A percentile compares a stretch with the other conserved stretches of the same genome.
Evolutionary conservation across 2,113 vertebrate species (phyloP).

Genomic region (Okapia johnstoni): DNA sequence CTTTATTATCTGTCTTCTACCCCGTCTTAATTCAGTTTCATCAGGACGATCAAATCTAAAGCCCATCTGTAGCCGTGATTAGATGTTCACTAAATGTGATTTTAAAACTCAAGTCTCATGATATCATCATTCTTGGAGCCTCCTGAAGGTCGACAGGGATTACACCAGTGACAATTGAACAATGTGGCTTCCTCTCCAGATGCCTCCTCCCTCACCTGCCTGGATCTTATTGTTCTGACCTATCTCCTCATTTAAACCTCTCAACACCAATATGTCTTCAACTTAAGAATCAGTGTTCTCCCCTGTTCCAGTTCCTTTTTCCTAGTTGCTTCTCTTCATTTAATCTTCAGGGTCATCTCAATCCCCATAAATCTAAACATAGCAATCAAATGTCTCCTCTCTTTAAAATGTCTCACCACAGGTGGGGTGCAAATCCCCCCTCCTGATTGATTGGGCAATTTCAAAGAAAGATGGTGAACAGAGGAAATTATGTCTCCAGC

Average conservation of each 20-base stretch:
- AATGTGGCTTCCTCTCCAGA: not conserved
- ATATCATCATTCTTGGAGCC: conserved; percentile 10
- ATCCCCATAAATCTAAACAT: conserved; percentile 72
- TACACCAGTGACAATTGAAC: conserved; percentile 32
- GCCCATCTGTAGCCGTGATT: conserved; percentile 62
- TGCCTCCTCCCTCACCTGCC: not conserved
- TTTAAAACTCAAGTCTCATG: conserved; percentile 50
- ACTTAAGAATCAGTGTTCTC: conserved; percentile 67
- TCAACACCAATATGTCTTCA: conserved; percentile 59
- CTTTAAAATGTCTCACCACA: conserved; percentile 62
- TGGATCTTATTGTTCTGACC: conserved; percentile 3
- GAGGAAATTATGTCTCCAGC: conserved; percentile 60
- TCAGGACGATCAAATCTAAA: conserved; percentile 66
- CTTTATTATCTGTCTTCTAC: conserved; percentile 58
- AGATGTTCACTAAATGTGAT: conserved; percentile 67
- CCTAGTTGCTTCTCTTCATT: conserved; percentile 66
- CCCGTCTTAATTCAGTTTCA: conserved; percentile 68
- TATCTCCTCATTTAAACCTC: conserved; percentile 55
- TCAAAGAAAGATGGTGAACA: conserved; percentile 67
- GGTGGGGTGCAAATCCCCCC: conserved; percentile 27
- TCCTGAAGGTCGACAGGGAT: conserved; percentile 49
- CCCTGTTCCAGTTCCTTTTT: conserved; percentile 55
- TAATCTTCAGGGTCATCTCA: conserved; percentile 74
- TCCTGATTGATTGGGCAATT: conserved; percentile 69
- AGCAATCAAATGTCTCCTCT: conserved; percentile 64